Base-by-base conservation (phyloP, 2,888 invertebrate species). In the Elysia crispata region DNA sequence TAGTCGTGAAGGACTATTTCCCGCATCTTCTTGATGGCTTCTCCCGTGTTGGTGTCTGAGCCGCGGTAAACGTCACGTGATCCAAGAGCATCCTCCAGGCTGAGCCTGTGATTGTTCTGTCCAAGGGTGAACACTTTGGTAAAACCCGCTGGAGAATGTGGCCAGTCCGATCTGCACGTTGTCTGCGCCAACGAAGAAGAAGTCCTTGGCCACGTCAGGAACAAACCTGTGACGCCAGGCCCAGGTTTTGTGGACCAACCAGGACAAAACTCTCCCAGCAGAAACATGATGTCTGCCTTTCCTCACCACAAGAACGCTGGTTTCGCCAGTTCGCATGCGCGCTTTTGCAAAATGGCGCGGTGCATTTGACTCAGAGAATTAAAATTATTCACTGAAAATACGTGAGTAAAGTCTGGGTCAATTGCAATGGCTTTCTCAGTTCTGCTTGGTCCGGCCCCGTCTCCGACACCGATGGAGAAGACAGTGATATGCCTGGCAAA, bases 381-480 rank as follows among this genome's bases (percentile, higher is more conserved):
- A 62, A 88, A 89, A 77, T 87, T 86, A 49, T 80, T 86, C 54
- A 89, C 88, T 30, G 85, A 82, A 77, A 88, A 89, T 49, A 89
- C 89, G 80, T 89, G 88, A 11, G 83, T 76, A 41, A 74, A 84
- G 79, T 88, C 87, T 8, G 88, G 87, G 31, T 87, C 86, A 0
- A 86, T 87, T 77, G 89, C 89, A 83, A 88, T 89, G 73, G 86
- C 82, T n/a, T n/a, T 50, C 87, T 85, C 23, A 89, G 82, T 66
- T 89, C 89, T 5, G 75, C 33, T 20, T 75, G 81, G 18, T 85
- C 83, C 0, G 86, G 84, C n/a, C 1, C 86, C 86, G 13, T 79
- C 31, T 5, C 89, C 89, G 0, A 89, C 89, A 33, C 89, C 89
- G 74, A 89, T 85, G 50, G 89, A 87, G 82, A 89, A 88, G 1